phyloP scores from a whole-genome alignment of 2,888 invertebrate genomes.

The Agapostemon virescens region DNA sequence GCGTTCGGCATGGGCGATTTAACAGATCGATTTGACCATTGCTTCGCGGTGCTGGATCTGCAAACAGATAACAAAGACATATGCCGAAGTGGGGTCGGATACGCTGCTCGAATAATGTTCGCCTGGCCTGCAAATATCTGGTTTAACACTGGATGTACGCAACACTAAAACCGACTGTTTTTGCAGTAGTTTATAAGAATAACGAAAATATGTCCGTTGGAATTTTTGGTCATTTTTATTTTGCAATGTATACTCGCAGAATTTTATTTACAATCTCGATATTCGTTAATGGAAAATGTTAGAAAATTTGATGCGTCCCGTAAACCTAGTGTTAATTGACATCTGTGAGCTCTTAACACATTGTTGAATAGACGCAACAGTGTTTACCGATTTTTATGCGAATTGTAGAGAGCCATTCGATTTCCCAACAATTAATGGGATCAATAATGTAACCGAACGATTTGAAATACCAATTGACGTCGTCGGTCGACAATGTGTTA shows the following conservation, averaged over 20 bases:
- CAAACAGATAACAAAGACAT: constrained; percentile 52
- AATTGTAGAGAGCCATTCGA: neutral
- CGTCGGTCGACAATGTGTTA: neutral
- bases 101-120: constrained; percentile 6
- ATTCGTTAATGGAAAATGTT: no score
- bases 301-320: no score
- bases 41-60: constrained; percentile 44
- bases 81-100: constrained; percentile 19
- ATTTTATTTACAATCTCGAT: no score
- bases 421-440: no score
- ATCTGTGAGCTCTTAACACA: neutral
- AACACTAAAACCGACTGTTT: no score
- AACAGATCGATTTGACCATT: constrained; percentile 21
- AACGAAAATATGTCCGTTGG: no score
- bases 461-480: neutral
- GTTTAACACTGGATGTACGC: no score
- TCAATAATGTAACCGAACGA: neutral
- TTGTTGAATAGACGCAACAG: neutral
- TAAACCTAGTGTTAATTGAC: no score
- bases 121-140: neutral
- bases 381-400: neutral
- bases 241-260: no score
- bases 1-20: constrained; percentile 9
- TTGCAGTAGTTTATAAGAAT: no score
- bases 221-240: no score